Conservation (phyloP, 1,140 invertebrate genomes). For the Wiebesia pumilae region DNA sequence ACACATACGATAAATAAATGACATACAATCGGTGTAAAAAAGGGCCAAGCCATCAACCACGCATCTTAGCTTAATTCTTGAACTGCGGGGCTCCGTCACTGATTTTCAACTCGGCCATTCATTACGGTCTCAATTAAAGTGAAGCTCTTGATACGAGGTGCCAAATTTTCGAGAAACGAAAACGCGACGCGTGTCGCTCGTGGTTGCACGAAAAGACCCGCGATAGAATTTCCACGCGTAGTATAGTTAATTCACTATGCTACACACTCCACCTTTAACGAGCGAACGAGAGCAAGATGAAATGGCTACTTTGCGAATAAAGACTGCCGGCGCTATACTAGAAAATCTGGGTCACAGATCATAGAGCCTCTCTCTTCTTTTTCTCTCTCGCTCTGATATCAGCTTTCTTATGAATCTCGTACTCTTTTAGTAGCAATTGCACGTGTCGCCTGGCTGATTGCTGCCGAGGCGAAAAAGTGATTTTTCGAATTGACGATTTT, state of each 20-base stretch:
- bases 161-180: not conserved
- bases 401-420: not conserved
- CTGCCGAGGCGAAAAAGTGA: conserved; percentile 44
- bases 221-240: too few relatives aligned
- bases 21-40: not conserved
- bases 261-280: not conserved
- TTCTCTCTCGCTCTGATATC: not conserved
- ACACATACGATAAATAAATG: too few relatives aligned
- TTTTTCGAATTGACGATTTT: conserved; percentile 48
- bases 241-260: not conserved
- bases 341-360: conserved; percentile 40
- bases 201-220: too few relatives aligned
- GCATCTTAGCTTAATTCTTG: not conserved
- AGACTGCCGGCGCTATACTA: not conserved
- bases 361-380: not conserved
- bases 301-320: conserved; percentile 39
- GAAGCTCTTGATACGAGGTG: not conserved
- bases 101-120: not conserved
- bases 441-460: conserved; percentile 18
- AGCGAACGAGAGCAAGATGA: conserved; percentile 25
- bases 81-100: not conserved
- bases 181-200: too few relatives aligned
- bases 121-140: conserved; percentile 14
- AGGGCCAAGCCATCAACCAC: not conserved
- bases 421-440: not conserved